Conservation (phyloP, 2,113 vertebrate genomes). For the Noctilio leporinus region DNA sequence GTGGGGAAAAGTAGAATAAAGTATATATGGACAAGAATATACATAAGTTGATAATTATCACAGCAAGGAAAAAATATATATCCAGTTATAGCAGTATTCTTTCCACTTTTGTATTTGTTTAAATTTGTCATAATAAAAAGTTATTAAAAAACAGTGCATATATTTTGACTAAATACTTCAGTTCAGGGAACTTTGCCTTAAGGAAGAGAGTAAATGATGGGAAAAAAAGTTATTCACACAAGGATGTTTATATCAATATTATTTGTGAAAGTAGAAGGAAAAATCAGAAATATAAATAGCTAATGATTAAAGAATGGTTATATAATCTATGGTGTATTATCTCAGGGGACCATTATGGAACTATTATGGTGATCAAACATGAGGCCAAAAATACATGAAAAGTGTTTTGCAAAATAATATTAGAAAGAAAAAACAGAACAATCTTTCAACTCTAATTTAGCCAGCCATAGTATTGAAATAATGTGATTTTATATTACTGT, state of each 20-base stretch:
- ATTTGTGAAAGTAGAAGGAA: slow-evolving; percentile 36
- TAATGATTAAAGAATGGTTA: slow-evolving; percentile 30
- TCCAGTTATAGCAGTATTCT: not conserved
- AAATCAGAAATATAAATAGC: slow-evolving; percentile 48
- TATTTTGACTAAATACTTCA: slow-evolving; percentile 36
- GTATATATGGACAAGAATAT: not conserved
- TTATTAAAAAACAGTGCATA: not conserved
- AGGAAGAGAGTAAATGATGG: slow-evolving; percentile 47
- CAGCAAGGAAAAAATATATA: not conserved
- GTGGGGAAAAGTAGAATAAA: not conserved
- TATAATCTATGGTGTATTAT: slow-evolving; percentile 21
- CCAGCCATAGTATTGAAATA: slow-evolving; percentile 1
- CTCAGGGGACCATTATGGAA: not conserved
- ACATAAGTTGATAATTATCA: not conserved
- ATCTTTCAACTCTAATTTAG: slow-evolving; percentile 43
- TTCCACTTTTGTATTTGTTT: not conserved
- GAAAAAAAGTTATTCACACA: slow-evolving; percentile 5
- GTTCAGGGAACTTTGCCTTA: slow-evolving; percentile 16
- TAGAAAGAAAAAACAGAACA: slow-evolving; percentile 32
- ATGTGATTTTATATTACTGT: slow-evolving; percentile 44
- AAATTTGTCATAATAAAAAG: slow-evolving; percentile 17
- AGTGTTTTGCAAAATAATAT: slow-evolving; percentile 30
- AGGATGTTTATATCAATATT: slow-evolving; percentile 28
- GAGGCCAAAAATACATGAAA: slow-evolving; percentile 36
- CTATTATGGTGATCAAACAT: slow-evolving; percentile 59